A percentile compares a stretch with the other conserved stretches of the same genome.
phyloP scores from a whole-genome alignment of 2,888 invertebrate genomes.

The Nesidiocoris tenuis region DNA sequence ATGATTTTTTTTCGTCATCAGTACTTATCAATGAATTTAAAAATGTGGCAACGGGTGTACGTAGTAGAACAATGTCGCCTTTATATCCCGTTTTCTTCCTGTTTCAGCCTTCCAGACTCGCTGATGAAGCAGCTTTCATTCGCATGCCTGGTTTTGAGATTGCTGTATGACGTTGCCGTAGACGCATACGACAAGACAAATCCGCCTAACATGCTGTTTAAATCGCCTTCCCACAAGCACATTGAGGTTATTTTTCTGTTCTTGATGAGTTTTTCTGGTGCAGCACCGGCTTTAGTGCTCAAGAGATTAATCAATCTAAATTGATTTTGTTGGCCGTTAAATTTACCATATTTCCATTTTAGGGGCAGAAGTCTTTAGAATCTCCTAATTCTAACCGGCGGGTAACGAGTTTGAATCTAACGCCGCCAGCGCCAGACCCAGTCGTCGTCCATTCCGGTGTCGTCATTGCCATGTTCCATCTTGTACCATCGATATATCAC shows the following conservation, averaged over 20 bases:
- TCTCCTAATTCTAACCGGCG: conserved; percentile 49
- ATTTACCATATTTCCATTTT: conserved; percentile 7
- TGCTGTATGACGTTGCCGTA: conserved; percentile 91
- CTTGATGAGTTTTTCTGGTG: neutral
- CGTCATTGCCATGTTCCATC: conserved; percentile 81
- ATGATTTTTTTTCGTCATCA: too few relatives aligned
- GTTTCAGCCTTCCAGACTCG: conserved; percentile 63
- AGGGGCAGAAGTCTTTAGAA: conserved; percentile 50
- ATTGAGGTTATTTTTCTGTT: conserved; percentile 59
- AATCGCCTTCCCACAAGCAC: conserved; percentile 53
- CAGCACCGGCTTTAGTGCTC: neutral
- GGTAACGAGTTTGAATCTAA: conserved; percentile 73
- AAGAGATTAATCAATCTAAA: neutral
- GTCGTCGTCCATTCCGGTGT: conserved; percentile 95
- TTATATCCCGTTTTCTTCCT: conserved; percentile 41
- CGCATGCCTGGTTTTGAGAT: conserved; percentile 79
- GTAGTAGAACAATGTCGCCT: neutral
- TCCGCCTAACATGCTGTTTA: conserved; percentile 52
- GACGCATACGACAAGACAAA: conserved; percentile 92
- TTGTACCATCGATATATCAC: conserved; percentile 80
- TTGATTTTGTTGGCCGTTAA: neutral
- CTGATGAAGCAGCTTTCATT: conserved; percentile 78
- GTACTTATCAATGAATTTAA: too few relatives aligned
- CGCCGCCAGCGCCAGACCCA: conserved; percentile 71
- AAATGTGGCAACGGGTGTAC: too few relatives aligned